Base-by-base conservation (phyloP, 2,888 invertebrate species). In the Diploptera punctata region DNA sequence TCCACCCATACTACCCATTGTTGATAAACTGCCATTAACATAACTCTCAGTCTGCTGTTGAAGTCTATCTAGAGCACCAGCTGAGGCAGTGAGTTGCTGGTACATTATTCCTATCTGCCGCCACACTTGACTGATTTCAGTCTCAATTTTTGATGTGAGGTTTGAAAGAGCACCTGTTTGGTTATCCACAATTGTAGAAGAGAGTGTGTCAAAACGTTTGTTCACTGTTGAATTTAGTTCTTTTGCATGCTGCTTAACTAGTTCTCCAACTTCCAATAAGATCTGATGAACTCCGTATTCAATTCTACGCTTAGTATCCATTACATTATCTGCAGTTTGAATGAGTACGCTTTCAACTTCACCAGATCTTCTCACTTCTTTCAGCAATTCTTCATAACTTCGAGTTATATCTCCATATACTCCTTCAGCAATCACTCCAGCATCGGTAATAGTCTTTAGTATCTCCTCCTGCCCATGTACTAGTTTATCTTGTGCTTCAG, bases 91-190 rank as follows among this genome's bases (percentile, higher is more conserved):
- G 79, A 96, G 89, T 81, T 95, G 93, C 78, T 91, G 90, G 81
- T 93, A 91, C 93, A 96, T 93, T 71, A 93, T 91, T 75, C 94
- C 94, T 77, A 96, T 95, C 82, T 95, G 95, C 24, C 94, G 86
- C 95, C 95, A 95, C 18, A 96, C 94, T 81, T 93, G 92, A 76
- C 91, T 89, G 81, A 95, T 91, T 80, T 94, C 94, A 16, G 89
- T 85, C 78, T 94, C 94, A 79, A 95, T 90, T 79, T 91, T 91
- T 0, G 87, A 83, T 67, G 91, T 94, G 67, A 95, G 83, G 82
- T 94, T 94, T 4, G 88, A 87, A 71, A 93, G 82, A 0, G 91
- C 89, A 1, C 88, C 88, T 47, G 89, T 88, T 78, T 95, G 94
- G 79, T 91, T 92, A 75, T 86, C 89, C 76, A 91, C 84, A 73